Evolutionary conservation across 2,113 vertebrate genomes (phyloP).

Genomic region (Prionailurus bengalensis): DNA sequence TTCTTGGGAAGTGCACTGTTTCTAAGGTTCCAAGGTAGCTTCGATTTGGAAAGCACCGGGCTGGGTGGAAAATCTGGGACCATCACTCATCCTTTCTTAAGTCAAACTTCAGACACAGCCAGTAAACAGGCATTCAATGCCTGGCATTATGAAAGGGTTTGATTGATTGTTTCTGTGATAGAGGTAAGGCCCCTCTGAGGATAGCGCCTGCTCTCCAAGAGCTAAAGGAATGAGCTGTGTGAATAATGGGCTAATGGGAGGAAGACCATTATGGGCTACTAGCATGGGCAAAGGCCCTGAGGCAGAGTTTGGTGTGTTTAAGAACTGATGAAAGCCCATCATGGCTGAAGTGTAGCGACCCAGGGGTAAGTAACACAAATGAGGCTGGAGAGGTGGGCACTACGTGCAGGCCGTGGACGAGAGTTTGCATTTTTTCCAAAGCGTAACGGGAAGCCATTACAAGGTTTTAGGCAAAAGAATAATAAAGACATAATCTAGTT

Average conservation of each 20-base stretch:
- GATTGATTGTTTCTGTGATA: neutral
- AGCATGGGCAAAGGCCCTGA: neutral
- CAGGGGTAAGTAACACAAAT: too few species aligned
- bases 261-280: neutral
- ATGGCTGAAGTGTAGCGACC: too few species aligned
- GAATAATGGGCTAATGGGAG: neutral
- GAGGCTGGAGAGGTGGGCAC: neutral
- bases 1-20: neutral
- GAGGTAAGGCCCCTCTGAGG: neutral
- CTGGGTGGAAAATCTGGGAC: neutral
- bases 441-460: neutral
- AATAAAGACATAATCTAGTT: neutral
- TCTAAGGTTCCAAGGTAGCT: neutral
- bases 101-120: neutral
- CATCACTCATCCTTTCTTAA: neutral
- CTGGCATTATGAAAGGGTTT: neutral
- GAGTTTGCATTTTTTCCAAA: neutral
- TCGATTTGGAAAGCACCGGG: neutral
- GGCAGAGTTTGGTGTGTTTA: neutral
- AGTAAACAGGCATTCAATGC: neutral
- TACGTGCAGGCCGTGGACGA: neutral
- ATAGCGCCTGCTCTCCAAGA: neutral
- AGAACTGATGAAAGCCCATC: neutral
- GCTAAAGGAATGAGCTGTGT: neutral
- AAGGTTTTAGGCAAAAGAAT: neutral